These are phyloP conservation scores for Hirtodrosophila cameraria DNA, from an alignment of 2,888 invertebrate genomes.

Conservation along the genomic window DNA sequence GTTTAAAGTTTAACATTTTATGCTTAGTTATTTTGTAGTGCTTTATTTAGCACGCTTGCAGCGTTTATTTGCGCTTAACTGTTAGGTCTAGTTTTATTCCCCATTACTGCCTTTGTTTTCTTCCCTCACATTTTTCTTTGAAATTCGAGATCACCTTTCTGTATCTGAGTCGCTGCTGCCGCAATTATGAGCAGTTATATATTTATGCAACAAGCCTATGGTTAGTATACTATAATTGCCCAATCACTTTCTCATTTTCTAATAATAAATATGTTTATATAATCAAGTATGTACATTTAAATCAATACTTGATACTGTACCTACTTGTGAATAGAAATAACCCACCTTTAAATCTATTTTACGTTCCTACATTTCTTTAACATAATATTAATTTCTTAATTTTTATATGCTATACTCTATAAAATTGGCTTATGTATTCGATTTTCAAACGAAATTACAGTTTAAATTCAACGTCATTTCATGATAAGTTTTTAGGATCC, in stretches of 20 bases:
- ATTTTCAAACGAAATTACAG: too few species aligned
- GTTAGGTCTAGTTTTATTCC: slow-evolving; percentile 21
- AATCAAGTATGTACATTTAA: not conserved
- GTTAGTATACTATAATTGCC: slow-evolving; percentile 77
- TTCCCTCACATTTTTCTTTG: slow-evolving; percentile 8
- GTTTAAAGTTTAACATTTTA: slow-evolving; percentile 28
- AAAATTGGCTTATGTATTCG: too few species aligned
- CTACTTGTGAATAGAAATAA: too few species aligned
- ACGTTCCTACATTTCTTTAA: too few species aligned
- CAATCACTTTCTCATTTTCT: not conserved
- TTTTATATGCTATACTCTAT: too few species aligned
- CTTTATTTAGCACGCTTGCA: slow-evolving; percentile 20
- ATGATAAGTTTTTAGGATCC: too few species aligned
- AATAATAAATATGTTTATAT: not conserved
- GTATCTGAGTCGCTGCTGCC: slow-evolving; percentile 79
- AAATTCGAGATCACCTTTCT: slow-evolving; percentile 20
- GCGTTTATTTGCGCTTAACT: slow-evolving; percentile 27
- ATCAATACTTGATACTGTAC: not conserved
- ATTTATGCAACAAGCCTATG: slow-evolving; percentile 81
- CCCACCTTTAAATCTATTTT: too few species aligned
- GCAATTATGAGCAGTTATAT: slow-evolving; percentile 83
- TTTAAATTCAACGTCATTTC: too few species aligned
- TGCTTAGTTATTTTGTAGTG: slow-evolving; percentile 2
- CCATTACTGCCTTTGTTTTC: slow-evolving; percentile 29
- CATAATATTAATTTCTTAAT: too few species aligned